phyloP scores from a whole-genome alignment of 2,888 invertebrate species.

The Elysia crispata region DNA sequence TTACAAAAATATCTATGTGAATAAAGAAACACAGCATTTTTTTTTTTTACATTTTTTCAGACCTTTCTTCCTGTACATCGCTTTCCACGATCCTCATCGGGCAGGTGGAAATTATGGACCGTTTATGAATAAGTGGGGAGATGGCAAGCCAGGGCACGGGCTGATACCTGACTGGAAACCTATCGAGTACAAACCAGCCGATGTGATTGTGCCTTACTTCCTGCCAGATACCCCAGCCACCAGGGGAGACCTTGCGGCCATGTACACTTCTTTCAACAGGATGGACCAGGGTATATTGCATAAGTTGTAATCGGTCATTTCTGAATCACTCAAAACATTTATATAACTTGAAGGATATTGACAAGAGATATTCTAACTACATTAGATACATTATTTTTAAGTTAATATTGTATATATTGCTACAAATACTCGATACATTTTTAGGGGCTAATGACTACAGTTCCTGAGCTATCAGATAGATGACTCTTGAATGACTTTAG shows the following conservation, averaged over 20 bases:
- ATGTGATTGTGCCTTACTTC: constrained; percentile 88
- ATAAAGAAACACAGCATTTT: too few species aligned
- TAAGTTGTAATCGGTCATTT: too few species aligned
- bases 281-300: constrained; percentile 90
- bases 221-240: constrained; percentile 88
- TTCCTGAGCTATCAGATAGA: too few species aligned
- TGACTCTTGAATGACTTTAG: too few species aligned
- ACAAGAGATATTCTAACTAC: too few species aligned
- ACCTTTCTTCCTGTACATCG: constrained; percentile 48
- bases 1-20: too few species aligned
- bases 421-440: too few species aligned
- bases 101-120: constrained; percentile 19
- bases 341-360: too few species aligned
- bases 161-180: constrained; percentile 92
- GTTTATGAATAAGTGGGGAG: constrained; percentile 70
- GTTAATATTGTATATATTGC: too few species aligned
- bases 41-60: constrained; percentile 27
- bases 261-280: constrained; percentile 92
- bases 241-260: constrained; percentile 89
- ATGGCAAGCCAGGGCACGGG: constrained; percentile 82
- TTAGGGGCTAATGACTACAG: too few species aligned
- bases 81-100: constrained; percentile 45
- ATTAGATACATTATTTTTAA: too few species aligned
- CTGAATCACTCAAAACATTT: too few species aligned
- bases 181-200: constrained; percentile 89